Evolutionary conservation across 2,888 invertebrate genomes (phyloP).

Genomic region (Agrotis ipsilon): DNA sequence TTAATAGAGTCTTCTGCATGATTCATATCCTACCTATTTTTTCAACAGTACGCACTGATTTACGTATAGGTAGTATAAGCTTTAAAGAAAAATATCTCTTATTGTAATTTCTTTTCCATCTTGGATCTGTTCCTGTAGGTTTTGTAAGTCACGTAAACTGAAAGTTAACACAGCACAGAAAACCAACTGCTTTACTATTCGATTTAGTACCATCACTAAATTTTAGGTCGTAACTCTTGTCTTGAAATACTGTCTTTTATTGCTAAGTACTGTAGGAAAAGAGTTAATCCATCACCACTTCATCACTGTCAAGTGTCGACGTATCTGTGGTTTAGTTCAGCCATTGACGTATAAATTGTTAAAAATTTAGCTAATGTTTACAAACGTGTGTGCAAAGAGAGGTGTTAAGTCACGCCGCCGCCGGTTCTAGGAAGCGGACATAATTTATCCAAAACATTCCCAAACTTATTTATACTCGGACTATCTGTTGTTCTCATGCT

Average conservation of each 20-base stretch:
- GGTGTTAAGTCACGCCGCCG: slow-evolving; percentile 61
- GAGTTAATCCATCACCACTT: slow-evolving; percentile 50
- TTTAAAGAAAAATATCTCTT: slow-evolving; percentile 13
- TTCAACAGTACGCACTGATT: slow-evolving; percentile 14
- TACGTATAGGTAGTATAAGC: neutral
- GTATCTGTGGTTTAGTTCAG: slow-evolving; percentile 37
- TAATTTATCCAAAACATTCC: slow-evolving; percentile 54
- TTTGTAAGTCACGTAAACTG: neutral
- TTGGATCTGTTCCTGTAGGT: neutral
- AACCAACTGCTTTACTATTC: neutral
- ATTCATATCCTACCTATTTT: slow-evolving; percentile 21
- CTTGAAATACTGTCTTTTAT: slow-evolving; percentile 15
- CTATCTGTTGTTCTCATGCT: slow-evolving; percentile 42
- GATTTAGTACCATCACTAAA: slow-evolving; percentile 6
- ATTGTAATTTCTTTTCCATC: neutral
- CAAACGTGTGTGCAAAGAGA: slow-evolving; percentile 46
- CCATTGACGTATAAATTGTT: slow-evolving; percentile 51
- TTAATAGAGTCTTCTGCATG: slow-evolving; percentile 42
- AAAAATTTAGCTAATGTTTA: slow-evolving; percentile 64
- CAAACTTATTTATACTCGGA: slow-evolving; percentile 42
- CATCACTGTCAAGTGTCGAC: slow-evolving; percentile 52
- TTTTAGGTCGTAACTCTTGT: slow-evolving; percentile 16
- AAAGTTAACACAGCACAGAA: neutral
- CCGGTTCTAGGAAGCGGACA: slow-evolving; percentile 64
- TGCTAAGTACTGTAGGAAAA: slow-evolving; percentile 22